Evolutionary conservation across 2,888 invertebrate species (phyloP), one percentile per base, ranked within the genome.

Genomic region (Laspeyria flexula): DNA sequence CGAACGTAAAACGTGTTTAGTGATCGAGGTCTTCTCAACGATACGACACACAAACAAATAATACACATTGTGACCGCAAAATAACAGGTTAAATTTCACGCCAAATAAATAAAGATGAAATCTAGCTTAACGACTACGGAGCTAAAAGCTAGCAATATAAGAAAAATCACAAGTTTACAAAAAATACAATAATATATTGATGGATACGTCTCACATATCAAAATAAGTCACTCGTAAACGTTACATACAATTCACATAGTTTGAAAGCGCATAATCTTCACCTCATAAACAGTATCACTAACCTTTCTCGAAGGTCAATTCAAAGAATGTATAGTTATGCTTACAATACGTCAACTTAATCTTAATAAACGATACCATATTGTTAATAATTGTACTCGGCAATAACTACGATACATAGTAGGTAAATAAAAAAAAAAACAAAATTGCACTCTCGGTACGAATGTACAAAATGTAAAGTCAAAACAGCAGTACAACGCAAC

Each of bases 311-410:
- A 91, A 92, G 92, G 92, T 92, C 90, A 91, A 91, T 90, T 79
- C 75, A 90, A 88, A 92, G 91, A 92, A 92, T 91, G 91, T 92
- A 90, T 89, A 88, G 89, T 88, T 90, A 90, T 83, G 87, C 90
- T 87, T 89, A 90, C 75, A 86, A 86, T 86, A 87, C 81, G 80
- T 84, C 77, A 85, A 89, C 87, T 86, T 88, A 90, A 88, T 58
- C 54, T 60, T 60, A 76, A 83, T 85, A 85, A 83, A 85, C 77
- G 78, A 81, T 81, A 83, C 76, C 74, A 79, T 81, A 79, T 77
- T 77, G 76, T 79, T 81, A 82, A 81, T 81, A 83, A 83, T 88
- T 87, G 88, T 88, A 88, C 88, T 88, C 85, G 85, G 85, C 83
- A 79, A 81, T 78, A 81, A 82, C 84, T 87, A 82, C 78, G 74